Conservation (phyloP, 1,140 invertebrate genomes). For the Philaenus spumarius region DNA sequence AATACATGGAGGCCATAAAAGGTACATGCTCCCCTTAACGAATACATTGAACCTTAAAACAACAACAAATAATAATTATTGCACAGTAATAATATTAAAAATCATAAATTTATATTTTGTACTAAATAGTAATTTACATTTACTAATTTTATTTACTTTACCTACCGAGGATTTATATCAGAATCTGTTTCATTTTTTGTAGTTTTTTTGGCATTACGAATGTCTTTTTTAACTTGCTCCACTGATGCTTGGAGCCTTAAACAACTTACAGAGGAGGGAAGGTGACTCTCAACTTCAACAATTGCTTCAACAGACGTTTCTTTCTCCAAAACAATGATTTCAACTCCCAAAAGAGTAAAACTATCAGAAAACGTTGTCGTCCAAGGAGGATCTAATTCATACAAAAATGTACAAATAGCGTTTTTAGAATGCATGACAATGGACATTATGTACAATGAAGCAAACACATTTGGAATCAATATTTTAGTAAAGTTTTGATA, state of each 20-base stretch:
- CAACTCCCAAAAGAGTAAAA: conserved; percentile 16
- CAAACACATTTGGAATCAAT: no score
- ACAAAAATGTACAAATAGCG: no score
- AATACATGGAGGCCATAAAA: no score
- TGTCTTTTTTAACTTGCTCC: conserved; percentile 8
- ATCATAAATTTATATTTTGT: no score
- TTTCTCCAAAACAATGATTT: conserved; percentile 17
- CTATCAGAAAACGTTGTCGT: conserved; percentile 18
- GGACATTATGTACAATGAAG: no score
- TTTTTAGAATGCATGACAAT: no score
- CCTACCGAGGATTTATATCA: not conserved
- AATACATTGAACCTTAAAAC: no score
- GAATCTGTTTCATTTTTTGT: conserved; percentile 11
- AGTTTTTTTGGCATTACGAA: conserved; percentile 10
- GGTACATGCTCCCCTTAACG: no score
- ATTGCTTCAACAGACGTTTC: conserved; percentile 10
- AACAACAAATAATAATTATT: no score
- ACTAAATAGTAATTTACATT: no score
- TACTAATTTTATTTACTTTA: not conserved
- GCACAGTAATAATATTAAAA: no score
- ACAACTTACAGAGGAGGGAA: conserved; percentile 7
- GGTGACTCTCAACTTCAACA: not conserved
- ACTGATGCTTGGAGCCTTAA: not conserved
- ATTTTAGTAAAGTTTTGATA: no score
- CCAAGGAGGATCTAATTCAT: conserved; percentile 27